Evolutionary conservation across 2,888 invertebrate species (phyloP).

Genomic region (Celastrina argiolus): DNA sequence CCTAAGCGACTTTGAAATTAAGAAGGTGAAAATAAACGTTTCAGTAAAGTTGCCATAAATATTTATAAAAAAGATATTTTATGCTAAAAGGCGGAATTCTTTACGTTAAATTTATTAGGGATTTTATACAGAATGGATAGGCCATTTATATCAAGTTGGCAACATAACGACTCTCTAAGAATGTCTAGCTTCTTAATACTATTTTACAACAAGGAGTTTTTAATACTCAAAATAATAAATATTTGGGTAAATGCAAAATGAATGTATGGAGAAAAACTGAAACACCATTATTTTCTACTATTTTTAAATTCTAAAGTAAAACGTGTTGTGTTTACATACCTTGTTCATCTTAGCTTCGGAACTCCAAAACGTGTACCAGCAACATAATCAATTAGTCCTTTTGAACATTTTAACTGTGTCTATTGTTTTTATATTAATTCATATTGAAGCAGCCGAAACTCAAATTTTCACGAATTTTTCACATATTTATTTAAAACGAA

Average conservation of each 20-base stretch:
- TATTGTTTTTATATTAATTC: too few relatives aligned
- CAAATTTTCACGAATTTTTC: background rate
- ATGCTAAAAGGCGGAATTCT: conserved; percentile 14
- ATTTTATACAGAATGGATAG: background rate
- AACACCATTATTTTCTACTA: background rate
- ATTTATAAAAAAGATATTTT: conserved; percentile 21
- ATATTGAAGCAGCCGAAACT: too few relatives aligned
- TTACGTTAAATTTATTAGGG: conserved; percentile 13
- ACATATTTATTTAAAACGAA: background rate
- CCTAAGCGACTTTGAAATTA: conserved; percentile 23
- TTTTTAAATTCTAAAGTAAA: background rate
- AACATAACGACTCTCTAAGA: conserved; percentile 5
- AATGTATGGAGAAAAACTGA: background rate
- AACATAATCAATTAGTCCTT: too few relatives aligned
- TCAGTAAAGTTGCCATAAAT: conserved; percentile 7
- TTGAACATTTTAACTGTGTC: too few relatives aligned
- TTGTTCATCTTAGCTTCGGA: too few relatives aligned
- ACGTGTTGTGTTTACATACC: too few relatives aligned
- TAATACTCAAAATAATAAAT: background rate
- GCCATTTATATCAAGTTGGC: conserved; percentile 9
- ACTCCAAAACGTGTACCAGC: too few relatives aligned
- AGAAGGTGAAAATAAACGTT: conserved; percentile 23
- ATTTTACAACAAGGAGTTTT: background rate
- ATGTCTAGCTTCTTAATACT: conserved; percentile 13
- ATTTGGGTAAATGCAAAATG: background rate